Conservation (phyloP, 1,140 invertebrate species). For the Pseudomyrmex dendroicus region DNA sequence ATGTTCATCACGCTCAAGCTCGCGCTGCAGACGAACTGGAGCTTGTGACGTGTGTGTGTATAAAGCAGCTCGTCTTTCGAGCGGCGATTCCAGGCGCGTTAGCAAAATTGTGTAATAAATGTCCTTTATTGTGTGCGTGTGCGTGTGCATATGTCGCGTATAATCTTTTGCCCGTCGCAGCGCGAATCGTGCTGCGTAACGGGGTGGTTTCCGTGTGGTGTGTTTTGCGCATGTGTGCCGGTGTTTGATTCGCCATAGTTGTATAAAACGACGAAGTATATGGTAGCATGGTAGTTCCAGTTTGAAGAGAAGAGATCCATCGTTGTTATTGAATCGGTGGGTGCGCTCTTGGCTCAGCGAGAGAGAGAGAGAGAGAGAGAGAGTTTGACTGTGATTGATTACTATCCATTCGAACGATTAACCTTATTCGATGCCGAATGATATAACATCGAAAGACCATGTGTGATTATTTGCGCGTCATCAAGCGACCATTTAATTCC, state of each 20-base stretch:
- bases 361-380: too few relatives aligned
- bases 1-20: constrained; percentile 78
- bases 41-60: constrained; percentile 14
- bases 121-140: not conserved
- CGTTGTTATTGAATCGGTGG: constrained; percentile 12
- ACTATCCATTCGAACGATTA: constrained; percentile 6
- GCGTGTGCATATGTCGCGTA: not conserved
- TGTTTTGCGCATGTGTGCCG: not conserved
- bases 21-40: constrained; percentile 66
- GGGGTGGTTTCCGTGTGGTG: too few relatives aligned
- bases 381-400: constrained; percentile 50
- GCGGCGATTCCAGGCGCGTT: constrained; percentile 7
- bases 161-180: not conserved
- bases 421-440: not conserved
- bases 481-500: constrained; percentile 1
- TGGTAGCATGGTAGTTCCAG: constrained; percentile 15
- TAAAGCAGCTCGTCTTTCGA: not conserved
- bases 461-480: constrained; percentile 26
- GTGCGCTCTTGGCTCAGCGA: not conserved
- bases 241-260: constrained; percentile 7
- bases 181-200: not conserved
- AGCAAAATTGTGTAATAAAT: constrained; percentile 42
- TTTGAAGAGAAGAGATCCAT: constrained; percentile 42
- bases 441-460: not conserved
- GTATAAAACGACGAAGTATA: not conserved